A percentile compares a stretch with the other conserved stretches of the same genome.
Conservation (phyloP, 2,797 vertebrate genomes). For the Enteromius thamalakanensis region DNA sequence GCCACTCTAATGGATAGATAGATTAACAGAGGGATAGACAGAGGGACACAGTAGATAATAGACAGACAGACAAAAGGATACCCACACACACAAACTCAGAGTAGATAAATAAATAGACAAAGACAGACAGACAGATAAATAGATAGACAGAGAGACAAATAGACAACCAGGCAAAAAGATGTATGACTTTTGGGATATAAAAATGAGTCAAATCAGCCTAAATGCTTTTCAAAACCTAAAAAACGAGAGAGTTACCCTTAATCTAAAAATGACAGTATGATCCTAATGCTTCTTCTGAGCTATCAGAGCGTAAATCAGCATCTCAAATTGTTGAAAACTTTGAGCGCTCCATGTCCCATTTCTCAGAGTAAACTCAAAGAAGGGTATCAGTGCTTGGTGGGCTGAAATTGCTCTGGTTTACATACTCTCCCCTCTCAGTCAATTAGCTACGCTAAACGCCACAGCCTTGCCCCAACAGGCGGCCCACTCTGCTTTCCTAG, state of each 20-base stretch:
- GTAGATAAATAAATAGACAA: too few relatives aligned
- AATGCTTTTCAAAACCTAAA: neutral
- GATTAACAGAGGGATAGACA: too few relatives aligned
- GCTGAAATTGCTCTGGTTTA: conserved; percentile 44
- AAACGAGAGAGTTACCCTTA: neutral
- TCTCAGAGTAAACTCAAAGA: conserved; percentile 41
- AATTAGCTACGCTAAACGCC: conserved; percentile 56
- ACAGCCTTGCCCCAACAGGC: conserved; percentile 39
- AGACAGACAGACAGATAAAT: neutral
- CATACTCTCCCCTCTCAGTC: conserved; percentile 54
- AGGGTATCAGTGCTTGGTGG: conserved; percentile 37
- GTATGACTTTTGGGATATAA: neutral
- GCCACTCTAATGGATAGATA: too few relatives aligned
- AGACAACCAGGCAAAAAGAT: neutral
- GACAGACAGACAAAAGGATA: too few relatives aligned
- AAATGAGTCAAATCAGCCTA: neutral
- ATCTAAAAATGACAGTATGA: conserved; percentile 9
- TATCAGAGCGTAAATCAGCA: conserved; percentile 5
- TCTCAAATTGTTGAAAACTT: conserved; percentile 11
- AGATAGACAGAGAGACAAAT: too few relatives aligned
- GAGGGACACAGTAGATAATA: too few relatives aligned
- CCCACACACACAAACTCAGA: too few relatives aligned
- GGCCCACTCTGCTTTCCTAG: conserved; percentile 43
- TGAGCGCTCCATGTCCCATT: conserved; percentile 20
- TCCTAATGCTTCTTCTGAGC: conserved; percentile 17